Evolutionary conservation across 2,797 vertebrate genomes (phyloP).

Genomic region (Megalops cyprinoides): DNA sequence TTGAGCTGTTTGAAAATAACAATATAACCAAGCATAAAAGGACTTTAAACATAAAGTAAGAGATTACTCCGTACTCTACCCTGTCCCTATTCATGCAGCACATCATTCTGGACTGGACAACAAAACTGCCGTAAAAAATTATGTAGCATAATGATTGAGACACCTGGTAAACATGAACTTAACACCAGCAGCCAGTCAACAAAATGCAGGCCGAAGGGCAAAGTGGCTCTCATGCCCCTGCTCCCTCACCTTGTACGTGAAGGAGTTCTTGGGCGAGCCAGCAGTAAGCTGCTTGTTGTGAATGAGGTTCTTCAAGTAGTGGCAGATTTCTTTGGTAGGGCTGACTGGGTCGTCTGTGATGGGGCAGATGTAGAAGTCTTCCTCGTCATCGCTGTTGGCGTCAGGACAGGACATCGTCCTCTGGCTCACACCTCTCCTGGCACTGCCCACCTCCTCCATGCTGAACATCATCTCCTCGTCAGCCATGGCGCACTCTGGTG

Average conservation of each 20-base stretch:
- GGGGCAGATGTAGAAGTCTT: slow-evolving; percentile 83
- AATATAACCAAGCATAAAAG: no score
- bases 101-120: no score
- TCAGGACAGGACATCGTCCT: slow-evolving; percentile 61
- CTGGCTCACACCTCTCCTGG: slow-evolving; percentile 47
- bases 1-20: background rate
- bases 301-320: slow-evolving; percentile 70
- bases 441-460: slow-evolving; percentile 87
- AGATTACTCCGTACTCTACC: no score
- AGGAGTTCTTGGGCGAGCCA: slow-evolving; percentile 80
- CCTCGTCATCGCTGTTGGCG: slow-evolving; percentile 81
- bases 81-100: background rate
- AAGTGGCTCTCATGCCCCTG: background rate
- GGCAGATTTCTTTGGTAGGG: slow-evolving; percentile 72
- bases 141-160: background rate
- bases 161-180: background rate
- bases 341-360: slow-evolving; percentile 83
- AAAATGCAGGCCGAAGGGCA: background rate
- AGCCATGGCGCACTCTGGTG: slow-evolving; percentile 85
- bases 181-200: background rate
- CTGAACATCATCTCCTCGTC: slow-evolving; percentile 93
- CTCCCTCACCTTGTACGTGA: slow-evolving; percentile 81
- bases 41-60: no score
- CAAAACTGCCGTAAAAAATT: no score
- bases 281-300: slow-evolving; percentile 71